Evolutionary conservation across 2,797 vertebrate genomes (phyloP), one percentile per base, ranked within the genome.

Genomic region (Antrozous pallidus): DNA sequence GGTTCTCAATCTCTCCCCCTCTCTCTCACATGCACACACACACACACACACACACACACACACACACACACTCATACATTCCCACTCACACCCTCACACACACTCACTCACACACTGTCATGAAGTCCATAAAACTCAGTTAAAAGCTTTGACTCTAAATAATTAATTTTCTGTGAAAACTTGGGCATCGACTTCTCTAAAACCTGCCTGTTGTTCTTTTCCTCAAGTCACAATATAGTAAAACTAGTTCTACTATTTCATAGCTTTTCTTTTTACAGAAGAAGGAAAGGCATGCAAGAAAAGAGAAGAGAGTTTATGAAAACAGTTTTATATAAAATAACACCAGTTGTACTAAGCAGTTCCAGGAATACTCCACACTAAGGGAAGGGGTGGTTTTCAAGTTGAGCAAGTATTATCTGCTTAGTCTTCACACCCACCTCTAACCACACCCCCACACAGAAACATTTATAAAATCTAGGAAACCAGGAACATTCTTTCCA

Each of bases 31-130:
- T 12, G 13, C 36, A 12, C 28, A 16, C 24, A 17, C 5, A 0
- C 36, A 17, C 28, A 2, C 5, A 0, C 9, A 20, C 42, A 4
- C 6, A 3, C 45, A 5, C 36, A 16, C 17, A 7, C 61, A 10
- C 26, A 11, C 36, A n/a, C 26, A 8, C 61, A 54, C 17, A 54
- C 49, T 51, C 49, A 51, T 11, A 18, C 18, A 18, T 18, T 51
- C 51, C 7, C 51, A 54, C 49, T 51, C 49, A 51, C 49, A 54
- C 24, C 54, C 54, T 58, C 56, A 28, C 26, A 61, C 56, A 31
- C 56, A 14, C 24, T 4, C 16, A 38, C 8, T 38, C 26, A 42
- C 16, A 77, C 10, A 51, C 42, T 61, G 81, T 77, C 61, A 70
- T 16, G 8, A 70, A 61, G 6, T 51, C 63, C 24, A 22, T 22